These are phyloP conservation scores for Apocrypta bakeri DNA, from an alignment of 1,140 invertebrate genomes.

Conservation along the genomic window DNA sequence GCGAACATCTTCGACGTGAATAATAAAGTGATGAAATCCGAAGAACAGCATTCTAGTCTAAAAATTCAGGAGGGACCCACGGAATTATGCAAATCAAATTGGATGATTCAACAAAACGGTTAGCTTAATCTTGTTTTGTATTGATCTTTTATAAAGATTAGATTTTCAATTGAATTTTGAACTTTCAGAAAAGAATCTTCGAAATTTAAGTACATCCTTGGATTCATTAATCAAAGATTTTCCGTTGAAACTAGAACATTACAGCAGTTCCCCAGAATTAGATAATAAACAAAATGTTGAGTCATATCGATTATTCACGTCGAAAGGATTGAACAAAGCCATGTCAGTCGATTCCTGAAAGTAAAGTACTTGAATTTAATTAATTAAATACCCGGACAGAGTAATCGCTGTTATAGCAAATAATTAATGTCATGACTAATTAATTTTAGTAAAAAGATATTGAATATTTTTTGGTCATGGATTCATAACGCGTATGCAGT, in stretches of 20 bases:
- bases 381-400: not conserved
- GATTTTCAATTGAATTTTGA: not conserved
- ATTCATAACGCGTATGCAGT: conserved; percentile 11
- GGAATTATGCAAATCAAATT: not conserved
- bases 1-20: conserved; percentile 76
- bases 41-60: not conserved
- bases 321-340: not conserved
- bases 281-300: not conserved
- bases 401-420: not conserved
- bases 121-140: not conserved
- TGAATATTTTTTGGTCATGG: conserved; percentile 24
- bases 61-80: not conserved
- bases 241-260: not conserved
- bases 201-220: not conserved
- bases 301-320: not conserved
- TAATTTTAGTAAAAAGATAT: not conserved
- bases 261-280: not conserved
- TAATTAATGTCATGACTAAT: conserved; percentile 16
- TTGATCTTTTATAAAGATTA: not conserved
- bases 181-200: conserved; percentile 16
- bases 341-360: conserved; percentile 8
- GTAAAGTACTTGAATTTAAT: not conserved
- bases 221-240: not conserved
- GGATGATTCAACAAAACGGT: conserved; percentile 20
- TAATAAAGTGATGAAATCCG: not conserved